Evolutionary conservation across 2,113 vertebrate genomes (phyloP).

Genomic region (Myrmecobius fasciatus): DNA sequence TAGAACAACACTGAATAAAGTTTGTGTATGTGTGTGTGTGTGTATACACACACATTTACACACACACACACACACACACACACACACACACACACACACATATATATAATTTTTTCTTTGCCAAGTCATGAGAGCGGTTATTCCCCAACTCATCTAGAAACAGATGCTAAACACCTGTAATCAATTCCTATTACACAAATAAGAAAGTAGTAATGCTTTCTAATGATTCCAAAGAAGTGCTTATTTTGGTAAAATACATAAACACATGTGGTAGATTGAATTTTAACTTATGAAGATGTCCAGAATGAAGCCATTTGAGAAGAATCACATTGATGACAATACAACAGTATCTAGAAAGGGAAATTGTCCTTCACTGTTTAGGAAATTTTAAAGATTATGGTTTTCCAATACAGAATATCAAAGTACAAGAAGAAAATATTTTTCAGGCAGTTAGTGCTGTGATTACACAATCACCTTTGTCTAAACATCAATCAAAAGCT

Average conservation of each 20-base stretch:
- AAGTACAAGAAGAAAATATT: not conserved
- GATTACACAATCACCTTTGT: not conserved
- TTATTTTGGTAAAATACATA: constrained; percentile 19
- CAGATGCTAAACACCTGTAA: not conserved
- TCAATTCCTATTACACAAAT: not conserved
- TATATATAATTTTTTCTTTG: not conserved
- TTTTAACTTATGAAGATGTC: not conserved
- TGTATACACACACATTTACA: too few species aligned
- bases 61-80: too few species aligned
- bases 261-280: not conserved
- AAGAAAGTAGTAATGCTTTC: not conserved
- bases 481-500: not conserved
- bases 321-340: not conserved
- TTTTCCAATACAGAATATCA: not conserved
- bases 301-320: not conserved
- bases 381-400: not conserved
- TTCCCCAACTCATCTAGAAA: not conserved
- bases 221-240: not conserved
- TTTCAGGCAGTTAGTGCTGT: not conserved
- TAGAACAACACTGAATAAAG: not conserved
- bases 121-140: not conserved
- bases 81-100: too few species aligned
- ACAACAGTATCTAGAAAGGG: not conserved
- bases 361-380: not conserved
- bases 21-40: not conserved